Evolutionary conservation across 2,888 invertebrate species (phyloP).

Genomic region (Campoplex nolae): DNA sequence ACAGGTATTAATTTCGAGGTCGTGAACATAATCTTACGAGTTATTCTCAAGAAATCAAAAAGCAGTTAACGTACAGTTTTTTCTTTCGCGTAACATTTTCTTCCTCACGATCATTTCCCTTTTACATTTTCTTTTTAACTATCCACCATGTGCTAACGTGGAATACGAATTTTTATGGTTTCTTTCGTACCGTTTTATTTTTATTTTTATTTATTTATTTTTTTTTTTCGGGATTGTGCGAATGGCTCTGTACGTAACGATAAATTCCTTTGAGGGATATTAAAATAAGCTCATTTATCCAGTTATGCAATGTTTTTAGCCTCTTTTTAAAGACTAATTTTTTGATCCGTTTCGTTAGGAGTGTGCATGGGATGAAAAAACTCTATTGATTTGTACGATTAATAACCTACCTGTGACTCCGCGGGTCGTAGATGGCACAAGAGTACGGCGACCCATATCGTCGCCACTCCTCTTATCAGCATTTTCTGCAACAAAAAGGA

Average conservation of each 20-base stretch:
- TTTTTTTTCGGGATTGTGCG: conserved; percentile 43
- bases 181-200: not conserved
- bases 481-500: conserved; percentile 87
- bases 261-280: conserved; percentile 40
- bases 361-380: conserved; percentile 27
- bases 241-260: not conserved
- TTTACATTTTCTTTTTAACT: not conserved
- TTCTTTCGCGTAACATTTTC: not conserved
- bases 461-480: conserved; percentile 91
- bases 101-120: not conserved
- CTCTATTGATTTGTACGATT: not conserved
- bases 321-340: not conserved
- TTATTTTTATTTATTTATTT: too few species aligned
- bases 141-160: not conserved
- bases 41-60: not conserved
- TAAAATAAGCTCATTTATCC: conserved; percentile 26
- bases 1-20: conserved; percentile 29
- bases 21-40: conserved; percentile 7
- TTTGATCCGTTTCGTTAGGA: not conserved
- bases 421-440: conserved; percentile 87
- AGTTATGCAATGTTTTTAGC: conserved; percentile 32
- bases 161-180: not conserved
- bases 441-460: conserved; percentile 89
- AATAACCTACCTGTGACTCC: conserved; percentile 87
- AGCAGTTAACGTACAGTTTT: not conserved